phyloP scores from a whole-genome alignment of 2,888 invertebrate genomes.

The Aphidius colemani region DNA sequence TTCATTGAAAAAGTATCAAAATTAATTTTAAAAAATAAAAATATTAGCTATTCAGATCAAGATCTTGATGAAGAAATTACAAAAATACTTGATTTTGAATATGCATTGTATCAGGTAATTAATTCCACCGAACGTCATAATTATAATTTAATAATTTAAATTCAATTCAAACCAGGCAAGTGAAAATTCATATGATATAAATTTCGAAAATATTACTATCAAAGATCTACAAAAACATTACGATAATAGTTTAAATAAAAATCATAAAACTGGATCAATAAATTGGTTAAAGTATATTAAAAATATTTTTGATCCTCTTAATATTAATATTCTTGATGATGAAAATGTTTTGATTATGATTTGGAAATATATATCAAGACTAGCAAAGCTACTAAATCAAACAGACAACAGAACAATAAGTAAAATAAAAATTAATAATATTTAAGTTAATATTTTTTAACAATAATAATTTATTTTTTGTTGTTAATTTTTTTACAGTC shows the following conservation, averaged over 20 bases:
- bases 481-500: slow-evolving; percentile 19
- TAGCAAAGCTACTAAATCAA: slow-evolving; percentile 12
- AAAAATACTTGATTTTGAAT: slow-evolving; percentile 20
- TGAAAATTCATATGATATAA: not conserved
- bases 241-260: not conserved
- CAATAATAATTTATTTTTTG: not conserved
- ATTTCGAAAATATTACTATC: not conserved
- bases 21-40: slow-evolving; percentile 19
- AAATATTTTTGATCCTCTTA: slow-evolving; percentile 7
- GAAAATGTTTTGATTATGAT: not conserved
- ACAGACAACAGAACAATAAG: slow-evolving; percentile 20
- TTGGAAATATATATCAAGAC: slow-evolving; percentile 17
- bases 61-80: slow-evolving; percentile 18
- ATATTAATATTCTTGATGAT: slow-evolving; percentile 10
- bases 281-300: slow-evolving; percentile 13
- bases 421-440: slow-evolving; percentile 2
- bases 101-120: slow-evolving; percentile 11
- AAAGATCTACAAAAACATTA: slow-evolving; percentile 8
- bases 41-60: slow-evolving; percentile 1
- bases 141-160: not conserved
- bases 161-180: not conserved
- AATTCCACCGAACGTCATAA: not conserved
- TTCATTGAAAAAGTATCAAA: slow-evolving; percentile 18
- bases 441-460: not conserved
- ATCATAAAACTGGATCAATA: not conserved